Percentiles rank a stretch among this genome's conserved stretches.
Evolutionary conservation across 1,140 invertebrate species (phyloP).

Genomic region (Nilaparvata lugens): DNA sequence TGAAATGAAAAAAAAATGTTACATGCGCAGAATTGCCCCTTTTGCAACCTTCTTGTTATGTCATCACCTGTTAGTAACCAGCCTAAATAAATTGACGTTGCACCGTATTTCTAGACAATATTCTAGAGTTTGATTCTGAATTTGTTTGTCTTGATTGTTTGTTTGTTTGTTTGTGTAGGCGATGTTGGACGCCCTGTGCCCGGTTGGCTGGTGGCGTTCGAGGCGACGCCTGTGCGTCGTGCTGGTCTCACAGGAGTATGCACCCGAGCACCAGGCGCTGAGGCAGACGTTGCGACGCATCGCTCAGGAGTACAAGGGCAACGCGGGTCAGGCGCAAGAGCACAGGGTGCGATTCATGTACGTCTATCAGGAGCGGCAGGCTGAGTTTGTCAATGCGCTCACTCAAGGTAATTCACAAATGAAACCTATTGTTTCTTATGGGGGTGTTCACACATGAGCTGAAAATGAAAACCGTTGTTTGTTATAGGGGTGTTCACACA

Average conservation of each 20-base stretch:
- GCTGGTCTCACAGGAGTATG: conserved; percentile 64
- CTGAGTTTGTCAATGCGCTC: conserved; percentile 68
- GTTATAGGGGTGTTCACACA: too few species aligned
- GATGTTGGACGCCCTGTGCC: conserved; percentile 77
- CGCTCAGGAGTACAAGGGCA: conserved; percentile 51
- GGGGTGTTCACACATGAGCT: too few species aligned
- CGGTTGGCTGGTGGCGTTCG: conserved; percentile 68
- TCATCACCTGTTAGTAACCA: too few species aligned
- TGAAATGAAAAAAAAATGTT: too few species aligned
- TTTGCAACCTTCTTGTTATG: too few species aligned
- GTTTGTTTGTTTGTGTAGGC: conserved; percentile 37
- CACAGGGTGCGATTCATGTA: conserved; percentile 78
- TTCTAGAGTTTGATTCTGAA: too few species aligned
- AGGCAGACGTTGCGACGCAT: conserved; percentile 53
- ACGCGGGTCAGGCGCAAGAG: conserved; percentile 10
- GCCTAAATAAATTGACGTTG: too few species aligned
- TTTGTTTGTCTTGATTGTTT: too few species aligned
- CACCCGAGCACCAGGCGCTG: conserved; percentile 43
- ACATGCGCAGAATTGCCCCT: too few species aligned
- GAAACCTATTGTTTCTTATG: too few species aligned
- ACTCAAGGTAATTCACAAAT: conserved; percentile 50
- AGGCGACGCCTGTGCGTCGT: conserved; percentile 83
- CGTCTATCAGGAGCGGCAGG: conserved; percentile 73
- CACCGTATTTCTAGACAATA: too few species aligned
- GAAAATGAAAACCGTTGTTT: too few species aligned